A percentile compares a stretch with the other conserved stretches of the same genome.
Evolutionary conservation across 2,888 invertebrate genomes (phyloP).

Genomic region (Lycaena phlaeas): DNA sequence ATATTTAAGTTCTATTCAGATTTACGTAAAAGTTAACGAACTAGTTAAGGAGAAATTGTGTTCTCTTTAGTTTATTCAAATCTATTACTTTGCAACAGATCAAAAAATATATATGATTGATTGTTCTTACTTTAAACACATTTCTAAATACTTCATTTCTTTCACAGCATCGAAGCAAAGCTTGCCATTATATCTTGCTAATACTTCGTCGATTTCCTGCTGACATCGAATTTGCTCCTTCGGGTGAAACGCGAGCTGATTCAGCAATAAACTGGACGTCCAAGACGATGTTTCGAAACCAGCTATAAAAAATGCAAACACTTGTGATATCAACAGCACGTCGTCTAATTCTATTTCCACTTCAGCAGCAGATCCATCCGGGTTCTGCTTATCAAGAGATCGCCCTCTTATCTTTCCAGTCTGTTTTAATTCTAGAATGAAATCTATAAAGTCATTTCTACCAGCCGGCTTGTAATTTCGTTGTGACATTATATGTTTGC

Average conservation of each 20-base stretch:
- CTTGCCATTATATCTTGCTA: slow-evolving; percentile 36
- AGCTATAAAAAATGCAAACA: slow-evolving; percentile 50
- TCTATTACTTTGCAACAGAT: too few species aligned
- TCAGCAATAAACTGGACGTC: slow-evolving; percentile 43
- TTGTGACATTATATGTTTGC: slow-evolving; percentile 32
- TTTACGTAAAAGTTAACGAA: too few species aligned
- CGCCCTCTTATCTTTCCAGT: slow-evolving; percentile 40
- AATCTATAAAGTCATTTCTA: slow-evolving; percentile 34
- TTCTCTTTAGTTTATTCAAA: too few species aligned
- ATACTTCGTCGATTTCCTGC: slow-evolving; percentile 41
- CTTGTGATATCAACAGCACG: slow-evolving; percentile 35
- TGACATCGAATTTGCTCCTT: slow-evolving; percentile 43
- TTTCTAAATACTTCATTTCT: slow-evolving; percentile 36
- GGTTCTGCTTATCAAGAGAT: slow-evolving; percentile 33
- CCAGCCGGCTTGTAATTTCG: slow-evolving; percentile 37
- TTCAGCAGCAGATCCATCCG: slow-evolving; percentile 32
- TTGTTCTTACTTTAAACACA: slow-evolving; percentile 16
- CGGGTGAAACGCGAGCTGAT: slow-evolving; percentile 47
- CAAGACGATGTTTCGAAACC: slow-evolving; percentile 63
- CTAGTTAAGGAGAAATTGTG: too few species aligned
- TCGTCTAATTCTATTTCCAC: slow-evolving; percentile 37
- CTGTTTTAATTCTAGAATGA: slow-evolving; percentile 29
- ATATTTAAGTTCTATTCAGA: too few species aligned
- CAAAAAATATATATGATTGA: too few species aligned
- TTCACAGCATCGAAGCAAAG: slow-evolving; percentile 42